Base-by-base conservation (phyloP, 2,888 invertebrate species). In the Phlogophora meticulosa region DNA sequence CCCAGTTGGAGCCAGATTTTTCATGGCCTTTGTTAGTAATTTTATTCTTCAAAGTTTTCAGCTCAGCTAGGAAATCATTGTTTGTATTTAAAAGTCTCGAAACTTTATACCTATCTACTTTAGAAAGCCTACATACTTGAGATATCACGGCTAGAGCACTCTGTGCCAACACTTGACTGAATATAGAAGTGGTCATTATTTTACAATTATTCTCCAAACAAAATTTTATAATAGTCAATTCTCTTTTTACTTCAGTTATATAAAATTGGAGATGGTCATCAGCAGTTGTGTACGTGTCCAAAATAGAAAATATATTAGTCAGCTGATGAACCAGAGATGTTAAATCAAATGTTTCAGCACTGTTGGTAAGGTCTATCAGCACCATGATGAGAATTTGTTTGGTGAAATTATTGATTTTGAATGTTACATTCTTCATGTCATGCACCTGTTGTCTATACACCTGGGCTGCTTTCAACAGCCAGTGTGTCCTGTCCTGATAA, bases 301-400 rank as follows among this genome's bases (percentile, higher is more conserved):
- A 89, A 63, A 95, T 95, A 34, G 95, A 95, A 82, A 94, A 95
- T 84, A 94, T 93, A 71, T 95, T 95, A 9, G 93, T 92, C 20
- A 96, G 84, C 70, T 95, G 95, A 76, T 94, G 92, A 4, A 95
- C 91, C 45, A 95, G 83, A 9, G 94, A 93, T 34, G 93, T 91
- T 62, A 95, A 85, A 76, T 95, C 95, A 79, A 93, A 94, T 43
- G 94, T 94, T 81, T 95, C 94, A 11, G 92, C 91, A 68, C 93
- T 93, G 78, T 95, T 96, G 2, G 95, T 95, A 10, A 95, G 86
- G 76, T 95, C 95, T 72, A 96, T 95, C 1, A 96, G 90, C 64
- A 95, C 93, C 92, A 96, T 93, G 55, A 95, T 94, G 20, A 95
- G 91, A 65, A 96, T 93, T 87, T 95, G 95, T 85, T 95, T 95